Evolutionary conservation across 1,140 invertebrate species (phyloP), one percentile per base, ranked within the genome.

Genomic region (Bombus confusus): DNA sequence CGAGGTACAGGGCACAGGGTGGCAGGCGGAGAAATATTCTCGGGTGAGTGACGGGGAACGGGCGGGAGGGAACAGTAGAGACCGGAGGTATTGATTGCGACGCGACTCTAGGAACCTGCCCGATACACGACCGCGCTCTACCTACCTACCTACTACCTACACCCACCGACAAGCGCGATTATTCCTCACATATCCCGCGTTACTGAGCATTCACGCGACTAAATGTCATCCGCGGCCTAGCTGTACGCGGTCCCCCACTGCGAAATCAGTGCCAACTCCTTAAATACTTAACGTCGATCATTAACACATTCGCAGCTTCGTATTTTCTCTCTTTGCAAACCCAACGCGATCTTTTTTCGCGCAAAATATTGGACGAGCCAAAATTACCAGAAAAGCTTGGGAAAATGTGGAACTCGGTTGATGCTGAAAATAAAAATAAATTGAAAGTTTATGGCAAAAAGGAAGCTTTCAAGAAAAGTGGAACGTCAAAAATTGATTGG

Each of bases 71-170:
- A 89, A 86, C 80, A 82, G 87, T 72, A 90, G 89, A 88, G 83
- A 90, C 90, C 92, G 91, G 93, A 93, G 93, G 93, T 94, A 94
- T 94, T 94, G 94, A 94, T 94, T 94, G 93, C 93, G 93, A 93
- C 93, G 92, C 94, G 93, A 93, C 94, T 94, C 91, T 93, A 94
- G 92, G 93, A 91, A 92, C 92, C 91, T 92, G 90, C 91, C 91
- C 88, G 88, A 89, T 89, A 89, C 88, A 86, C 87, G 88, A 89
- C 88, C 82, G 81, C 80, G 87, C 66, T 81, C 84, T 88, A 86
- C 84, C 88, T 89, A 88, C 75, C 87, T 87, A 89, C 86, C 87
- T 88, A 80, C 82, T 84, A 85, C 87, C 88, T 89, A 86, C 88
- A 89, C 87, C 87, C 80, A 86, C 76, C 84, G 75, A 80, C 47